phyloP scores from a whole-genome alignment of 2,113 vertebrate genomes.

The Chamaetylas fuelleborni region DNA sequence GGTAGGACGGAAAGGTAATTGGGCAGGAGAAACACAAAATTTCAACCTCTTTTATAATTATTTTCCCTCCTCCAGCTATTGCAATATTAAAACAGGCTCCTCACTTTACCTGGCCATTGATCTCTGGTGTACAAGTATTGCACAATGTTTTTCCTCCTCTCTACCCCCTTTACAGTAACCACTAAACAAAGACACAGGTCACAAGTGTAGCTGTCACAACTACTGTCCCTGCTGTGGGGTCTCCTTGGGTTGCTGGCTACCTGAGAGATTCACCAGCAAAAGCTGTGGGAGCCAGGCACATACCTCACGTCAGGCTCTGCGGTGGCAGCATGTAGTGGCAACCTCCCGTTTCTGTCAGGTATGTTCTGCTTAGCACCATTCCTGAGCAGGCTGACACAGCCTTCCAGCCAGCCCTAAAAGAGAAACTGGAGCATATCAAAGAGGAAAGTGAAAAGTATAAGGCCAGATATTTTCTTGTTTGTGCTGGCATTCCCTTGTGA shows the following conservation, averaged over 20 bases:
- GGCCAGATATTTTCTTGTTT: not conserved
- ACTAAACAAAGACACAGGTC: not conserved
- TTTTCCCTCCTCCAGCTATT: not conserved
- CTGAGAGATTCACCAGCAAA: not conserved
- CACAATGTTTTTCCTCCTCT: not conserved
- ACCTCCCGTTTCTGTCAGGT: slow-evolving; percentile 85
- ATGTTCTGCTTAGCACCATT: slow-evolving; percentile 90
- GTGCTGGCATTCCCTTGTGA: not conserved
- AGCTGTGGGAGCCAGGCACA: not conserved
- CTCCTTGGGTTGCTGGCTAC: not conserved
- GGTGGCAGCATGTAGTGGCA: slow-evolving; percentile 86
- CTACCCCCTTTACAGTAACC: not conserved
- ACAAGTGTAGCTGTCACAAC: not conserved
- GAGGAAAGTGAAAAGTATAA: not conserved
- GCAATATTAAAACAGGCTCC: not conserved
- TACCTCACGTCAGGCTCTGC: slow-evolving; percentile 86
- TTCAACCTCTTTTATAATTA: not conserved
- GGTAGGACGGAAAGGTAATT: not conserved
- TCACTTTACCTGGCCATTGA: not conserved
- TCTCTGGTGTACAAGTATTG: not conserved
- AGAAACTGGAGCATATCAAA: not conserved
- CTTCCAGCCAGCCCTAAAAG: slow-evolving; percentile 89
- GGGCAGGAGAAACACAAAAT: not conserved
- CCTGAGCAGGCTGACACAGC: slow-evolving; percentile 85
- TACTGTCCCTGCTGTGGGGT: not conserved